phyloP scores from a whole-genome alignment of 2,113 vertebrate genomes.

The Harpagus bidentatus region DNA sequence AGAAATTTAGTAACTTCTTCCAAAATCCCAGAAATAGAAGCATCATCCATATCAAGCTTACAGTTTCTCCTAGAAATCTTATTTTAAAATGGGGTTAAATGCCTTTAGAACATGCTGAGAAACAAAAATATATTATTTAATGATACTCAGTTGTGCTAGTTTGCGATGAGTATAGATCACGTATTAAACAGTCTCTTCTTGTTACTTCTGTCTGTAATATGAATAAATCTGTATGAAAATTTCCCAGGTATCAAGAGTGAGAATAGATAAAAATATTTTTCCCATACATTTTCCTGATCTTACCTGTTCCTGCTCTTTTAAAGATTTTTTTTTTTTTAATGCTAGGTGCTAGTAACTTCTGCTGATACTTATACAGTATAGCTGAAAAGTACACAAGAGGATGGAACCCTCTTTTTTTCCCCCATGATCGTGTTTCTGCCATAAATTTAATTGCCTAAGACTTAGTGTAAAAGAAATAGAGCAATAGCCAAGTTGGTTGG shows the following conservation, averaged over 20 bases:
- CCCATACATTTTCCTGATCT: neutral
- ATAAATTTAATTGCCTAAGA: neutral
- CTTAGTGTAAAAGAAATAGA: neutral
- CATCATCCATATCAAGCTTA: neutral
- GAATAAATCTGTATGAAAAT: neutral
- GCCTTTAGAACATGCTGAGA: neutral
- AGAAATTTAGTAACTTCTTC: neutral
- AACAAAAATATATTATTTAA: neutral
- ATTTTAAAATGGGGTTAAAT: neutral
- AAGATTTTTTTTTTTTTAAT: neutral
- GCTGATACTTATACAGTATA: neutral
- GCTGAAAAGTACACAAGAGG: neutral
- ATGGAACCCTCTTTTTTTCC: neutral
- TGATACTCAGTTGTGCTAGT: neutral
- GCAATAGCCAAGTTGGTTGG: neutral
- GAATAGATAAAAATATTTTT: neutral
- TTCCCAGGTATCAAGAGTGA: neutral
- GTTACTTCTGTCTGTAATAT: neutral
- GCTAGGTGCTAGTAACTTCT: neutral
- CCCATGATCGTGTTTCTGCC: neutral
- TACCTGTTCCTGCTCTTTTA: neutral
- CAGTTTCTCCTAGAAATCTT: neutral
- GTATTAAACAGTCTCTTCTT: neutral
- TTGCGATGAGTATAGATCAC: neutral
- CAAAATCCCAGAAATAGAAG: neutral